These are phyloP conservation scores for Furcifer pardalis DNA, from an alignment of 2,797 vertebrate genomes.

Conservation along the genomic window DNA sequence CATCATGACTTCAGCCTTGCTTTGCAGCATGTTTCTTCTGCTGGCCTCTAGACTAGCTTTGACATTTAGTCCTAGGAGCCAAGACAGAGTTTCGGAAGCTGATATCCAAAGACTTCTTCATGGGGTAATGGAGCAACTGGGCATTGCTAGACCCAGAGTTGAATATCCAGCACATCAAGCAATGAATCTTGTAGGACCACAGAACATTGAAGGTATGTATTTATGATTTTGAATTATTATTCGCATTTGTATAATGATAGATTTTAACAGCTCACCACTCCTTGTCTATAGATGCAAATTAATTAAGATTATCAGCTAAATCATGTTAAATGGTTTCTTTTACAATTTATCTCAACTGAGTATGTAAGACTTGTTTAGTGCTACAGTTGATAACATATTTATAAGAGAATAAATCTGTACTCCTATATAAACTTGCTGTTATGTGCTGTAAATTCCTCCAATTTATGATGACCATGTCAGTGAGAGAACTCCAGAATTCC, in stretches of 20 bases:
- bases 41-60: slow-evolving; percentile 75
- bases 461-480: too few relatives aligned
- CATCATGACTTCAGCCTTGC: slow-evolving; percentile 58
- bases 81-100: slow-evolving; percentile 89
- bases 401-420: not conserved
- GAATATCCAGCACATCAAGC: slow-evolving; percentile 97
- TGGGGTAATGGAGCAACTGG: slow-evolving; percentile 96
- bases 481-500: too few relatives aligned
- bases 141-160: slow-evolving; percentile 92
- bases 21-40: slow-evolving; percentile 72
- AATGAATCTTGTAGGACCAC: slow-evolving; percentile 93
- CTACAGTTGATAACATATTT: not conserved
- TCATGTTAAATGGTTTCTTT: not conserved
- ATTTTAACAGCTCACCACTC: too few relatives aligned
- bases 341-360: not conserved
- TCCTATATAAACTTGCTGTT: too few relatives aligned
- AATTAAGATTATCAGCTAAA: not conserved
- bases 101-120: slow-evolving; percentile 96
- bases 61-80: slow-evolving; percentile 79
- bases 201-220: slow-evolving; percentile 91
- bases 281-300: not conserved
- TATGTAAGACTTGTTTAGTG: not conserved
- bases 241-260: not conserved
- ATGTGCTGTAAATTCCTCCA: too few relatives aligned
- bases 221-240: not conserved